A percentile compares a stretch with the other conserved stretches of the same genome.
Conservation (phyloP, 1,140 invertebrate species). For the Sipha flava region DNA sequence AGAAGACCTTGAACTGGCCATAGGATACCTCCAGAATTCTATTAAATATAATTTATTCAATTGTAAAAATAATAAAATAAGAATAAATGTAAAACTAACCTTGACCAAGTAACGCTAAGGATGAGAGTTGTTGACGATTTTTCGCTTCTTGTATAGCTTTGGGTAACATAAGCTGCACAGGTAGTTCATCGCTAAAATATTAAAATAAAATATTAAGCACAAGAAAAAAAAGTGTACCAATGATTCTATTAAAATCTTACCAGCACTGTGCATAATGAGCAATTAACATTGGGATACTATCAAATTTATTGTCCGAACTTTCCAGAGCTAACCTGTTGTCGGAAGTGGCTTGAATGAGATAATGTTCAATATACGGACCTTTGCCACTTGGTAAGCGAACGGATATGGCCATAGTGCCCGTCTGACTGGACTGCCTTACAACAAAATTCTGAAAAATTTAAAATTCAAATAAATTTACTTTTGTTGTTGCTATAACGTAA, state of each 20-base stretch:
- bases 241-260: conserved; percentile 47
- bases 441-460: conserved; percentile 70
- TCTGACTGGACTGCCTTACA: conserved; percentile 84
- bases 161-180: conserved; percentile 79
- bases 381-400: conserved; percentile 76
- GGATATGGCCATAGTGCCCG: conserved; percentile 86
- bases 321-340: conserved; percentile 72
- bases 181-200: conserved; percentile 73
- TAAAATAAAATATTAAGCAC: conserved; percentile 1
- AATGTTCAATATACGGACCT: conserved; percentile 88
- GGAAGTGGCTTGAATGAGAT: conserved; percentile 78
- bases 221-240: not conserved
- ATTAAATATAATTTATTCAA: conserved; percentile 33
- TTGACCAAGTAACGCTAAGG: conserved; percentile 82
- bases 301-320: conserved; percentile 85
- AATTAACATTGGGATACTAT: conserved; percentile 81
- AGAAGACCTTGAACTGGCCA: conserved; percentile 58
- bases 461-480: not conserved
- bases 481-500: too few species aligned
- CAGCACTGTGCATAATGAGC: conserved; percentile 88
- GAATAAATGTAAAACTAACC: conserved; percentile 43
- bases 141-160: conserved; percentile 72
- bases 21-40: conserved; percentile 84
- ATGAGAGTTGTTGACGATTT: conserved; percentile 80
- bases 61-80: not conserved